These are phyloP conservation scores for Boulengeromyrus knoepffleri DNA, from an alignment of 2,113 vertebrate species.

Conservation along the genomic window DNA sequence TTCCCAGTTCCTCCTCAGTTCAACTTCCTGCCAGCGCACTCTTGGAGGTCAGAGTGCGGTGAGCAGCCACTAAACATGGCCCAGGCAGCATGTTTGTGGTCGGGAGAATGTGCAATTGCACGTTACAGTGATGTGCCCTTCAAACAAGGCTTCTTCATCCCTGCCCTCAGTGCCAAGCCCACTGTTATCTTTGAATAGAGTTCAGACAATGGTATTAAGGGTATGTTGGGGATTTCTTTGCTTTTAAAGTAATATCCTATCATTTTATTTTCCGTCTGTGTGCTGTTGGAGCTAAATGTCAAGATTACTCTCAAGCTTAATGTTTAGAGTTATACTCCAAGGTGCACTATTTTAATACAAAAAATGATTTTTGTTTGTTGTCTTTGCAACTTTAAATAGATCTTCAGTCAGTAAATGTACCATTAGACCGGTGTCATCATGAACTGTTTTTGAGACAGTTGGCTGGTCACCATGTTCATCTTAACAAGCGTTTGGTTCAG, in stretches of 20 bases:
- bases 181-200: conserved; percentile 55
- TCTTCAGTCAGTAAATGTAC: not conserved
- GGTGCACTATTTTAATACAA: not conserved
- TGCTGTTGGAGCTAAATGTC: not conserved
- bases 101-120: not conserved
- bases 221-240: not conserved
- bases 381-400: not conserved
- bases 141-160: not conserved
- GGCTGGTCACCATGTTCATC: not conserved
- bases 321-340: not conserved
- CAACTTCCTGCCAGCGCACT: not conserved
- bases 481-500: conserved; percentile 10
- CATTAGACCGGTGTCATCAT: not conserved
- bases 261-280: conserved; percentile 27
- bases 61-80: not conserved
- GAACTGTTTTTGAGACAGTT: not conserved
- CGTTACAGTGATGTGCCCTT: not conserved
- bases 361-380: not conserved
- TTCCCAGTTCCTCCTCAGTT: not conserved
- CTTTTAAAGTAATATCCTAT: conserved; percentile 21
- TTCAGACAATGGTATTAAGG: conserved; percentile 44
- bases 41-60: not conserved
- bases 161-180: conserved; percentile 32
- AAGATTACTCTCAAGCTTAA: not conserved
- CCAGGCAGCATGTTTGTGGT: conserved; percentile 4